A percentile compares a stretch with the other conserved stretches of the same genome.
These are phyloP conservation scores for Porites rus DNA, from an alignment of 92 coral and sea anemone species.

Conservation along the genomic window DNA sequence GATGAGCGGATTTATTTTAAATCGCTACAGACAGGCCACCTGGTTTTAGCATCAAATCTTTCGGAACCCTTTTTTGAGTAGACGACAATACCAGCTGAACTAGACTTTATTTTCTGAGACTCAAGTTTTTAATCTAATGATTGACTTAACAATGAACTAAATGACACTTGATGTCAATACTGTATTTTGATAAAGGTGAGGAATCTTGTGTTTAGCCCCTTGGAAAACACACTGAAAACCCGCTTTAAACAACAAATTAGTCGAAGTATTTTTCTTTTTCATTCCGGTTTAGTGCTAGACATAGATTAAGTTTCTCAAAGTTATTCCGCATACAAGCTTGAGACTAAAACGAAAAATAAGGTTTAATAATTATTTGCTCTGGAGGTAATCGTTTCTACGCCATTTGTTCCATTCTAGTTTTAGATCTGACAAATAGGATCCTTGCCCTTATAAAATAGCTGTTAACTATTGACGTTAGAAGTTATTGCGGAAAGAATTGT, in stretches of 20 bases:
- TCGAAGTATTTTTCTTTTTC: neutral
- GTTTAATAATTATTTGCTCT: neutral
- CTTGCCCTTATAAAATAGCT: no score
- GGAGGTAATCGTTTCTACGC: neutral
- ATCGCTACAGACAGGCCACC: neutral
- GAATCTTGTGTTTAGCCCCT: neutral
- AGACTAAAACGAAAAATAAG: neutral
- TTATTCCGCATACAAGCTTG: neutral
- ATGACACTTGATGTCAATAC: no score
- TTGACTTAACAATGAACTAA: neutral
- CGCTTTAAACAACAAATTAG: neutral
- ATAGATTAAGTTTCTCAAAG: constrained; percentile 3
- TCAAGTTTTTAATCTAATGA: neutral
- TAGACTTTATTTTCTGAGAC: neutral
- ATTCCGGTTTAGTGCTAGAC: constrained; percentile 14
- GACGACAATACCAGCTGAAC: constrained; percentile 27
- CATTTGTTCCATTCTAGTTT: neutral
- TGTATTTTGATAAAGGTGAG: neutral
- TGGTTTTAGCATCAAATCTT: constrained; percentile 4
- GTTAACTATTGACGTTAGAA: neutral
- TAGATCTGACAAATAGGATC: neutral
- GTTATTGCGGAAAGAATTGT: neutral
- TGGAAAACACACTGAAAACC: neutral
- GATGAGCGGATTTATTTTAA: constrained; percentile 1
- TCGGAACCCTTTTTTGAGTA: neutral